Conservation (phyloP, 2,888 invertebrate genomes). For the Pogonocherus hispidulus region DNA sequence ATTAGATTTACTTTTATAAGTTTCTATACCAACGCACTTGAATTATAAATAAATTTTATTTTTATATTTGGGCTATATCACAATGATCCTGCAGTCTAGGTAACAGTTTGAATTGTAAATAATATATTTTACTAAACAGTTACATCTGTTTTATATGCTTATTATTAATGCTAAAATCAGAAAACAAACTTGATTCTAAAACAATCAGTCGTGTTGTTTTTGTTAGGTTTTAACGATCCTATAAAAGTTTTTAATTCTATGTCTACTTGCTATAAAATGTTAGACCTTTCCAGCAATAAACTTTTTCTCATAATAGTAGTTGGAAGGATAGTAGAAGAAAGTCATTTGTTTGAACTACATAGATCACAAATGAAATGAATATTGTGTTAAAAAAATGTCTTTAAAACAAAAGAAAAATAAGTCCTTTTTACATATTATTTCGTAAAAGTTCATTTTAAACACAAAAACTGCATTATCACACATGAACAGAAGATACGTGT, state of each 20-base stretch:
- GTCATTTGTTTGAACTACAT: too few species aligned
- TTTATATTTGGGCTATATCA: background rate
- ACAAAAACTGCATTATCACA: too few species aligned
- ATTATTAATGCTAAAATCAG: background rate
- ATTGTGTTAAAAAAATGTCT: too few species aligned
- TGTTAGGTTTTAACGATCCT: background rate
- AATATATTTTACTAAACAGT: too few species aligned
- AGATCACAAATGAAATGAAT: too few species aligned
- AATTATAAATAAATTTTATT: background rate
- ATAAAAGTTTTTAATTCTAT: background rate
- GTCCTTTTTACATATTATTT: too few species aligned
- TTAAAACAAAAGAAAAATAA: too few species aligned
- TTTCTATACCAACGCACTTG: background rate
- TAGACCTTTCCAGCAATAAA: background rate
- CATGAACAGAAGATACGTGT: too few species aligned
- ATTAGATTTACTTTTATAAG: background rate
- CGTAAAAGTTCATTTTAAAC: too few species aligned
- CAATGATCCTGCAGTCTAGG: background rate
- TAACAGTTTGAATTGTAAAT: background rate
- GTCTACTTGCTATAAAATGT: background rate
- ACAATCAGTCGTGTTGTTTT: background rate
- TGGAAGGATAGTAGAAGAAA: too few species aligned
- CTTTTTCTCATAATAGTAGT: background rate
- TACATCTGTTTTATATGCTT: background rate
- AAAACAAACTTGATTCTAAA: background rate